Base-by-base conservation (phyloP, 2,797 vertebrate species). In the Lycodopsis pacificus region DNA sequence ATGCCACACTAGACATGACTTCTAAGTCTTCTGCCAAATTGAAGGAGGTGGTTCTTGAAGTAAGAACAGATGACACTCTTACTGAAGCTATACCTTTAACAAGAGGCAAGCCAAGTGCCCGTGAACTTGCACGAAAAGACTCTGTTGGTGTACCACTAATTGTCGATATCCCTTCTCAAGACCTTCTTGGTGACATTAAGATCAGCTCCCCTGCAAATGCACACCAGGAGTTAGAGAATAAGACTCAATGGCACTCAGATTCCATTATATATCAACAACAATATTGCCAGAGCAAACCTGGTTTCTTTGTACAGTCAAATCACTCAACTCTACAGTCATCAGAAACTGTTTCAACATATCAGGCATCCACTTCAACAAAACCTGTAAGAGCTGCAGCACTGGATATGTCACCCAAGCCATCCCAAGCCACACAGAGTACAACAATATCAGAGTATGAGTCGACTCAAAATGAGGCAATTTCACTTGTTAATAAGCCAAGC, bases 401-500 rank as follows among this genome's bases (percentile, higher is more conserved):
- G 63, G 92, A 95, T 84, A 93, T 94, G 93, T 94, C 94, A 76
- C 78, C 88, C 17, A 94, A 88, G 66, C 79, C 71, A 71, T 30
- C 58, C 22, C 68, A 88, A 76, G 34, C 32, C 19, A 56, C 38
- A 38, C n/a, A 40, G 27, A 73, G 9, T 59, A 71, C 64, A 74
- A 51, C 38, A 53, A 20, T 54, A 4, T 27, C 69, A 53, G 67
- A 80, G 53, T 30, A 75, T 54, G 73, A 80, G 5, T 58, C 42
- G 2, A 25, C 14, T 79, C 68, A 81, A 70, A 82, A 9, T 73
- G 84, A 90, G 82, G 90, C 84, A 12, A 1, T 95, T 63, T 85
- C 95, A 7, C 89, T 95, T 73, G 62, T 92, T 48, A 91, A 90
- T 71, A 93, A 87, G 46, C 87, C 91, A 83, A 86, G 70, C 83